Evolutionary conservation across 2,888 invertebrate species (phyloP).

Genomic region (Hydropsyche betteni): DNA sequence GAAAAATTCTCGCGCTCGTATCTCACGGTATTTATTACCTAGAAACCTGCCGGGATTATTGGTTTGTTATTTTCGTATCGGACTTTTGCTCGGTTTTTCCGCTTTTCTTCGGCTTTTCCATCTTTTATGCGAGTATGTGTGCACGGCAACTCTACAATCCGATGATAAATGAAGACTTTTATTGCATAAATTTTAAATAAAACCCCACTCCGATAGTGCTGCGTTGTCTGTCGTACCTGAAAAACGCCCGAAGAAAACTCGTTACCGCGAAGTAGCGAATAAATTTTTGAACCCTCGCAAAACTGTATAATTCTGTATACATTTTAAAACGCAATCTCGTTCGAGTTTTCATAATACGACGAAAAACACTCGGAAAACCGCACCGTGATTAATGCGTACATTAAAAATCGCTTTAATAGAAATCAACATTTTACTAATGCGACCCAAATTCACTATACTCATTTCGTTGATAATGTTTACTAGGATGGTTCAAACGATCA

Average conservation of each 20-base stretch:
- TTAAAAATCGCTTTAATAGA: no score
- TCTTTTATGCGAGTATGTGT: conserved; percentile 17
- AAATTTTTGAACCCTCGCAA: conserved; percentile 14
- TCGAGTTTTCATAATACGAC: neutral
- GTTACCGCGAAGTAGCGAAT: conserved; percentile 19
- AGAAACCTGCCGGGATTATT: conserved; percentile 11
- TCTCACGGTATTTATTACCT: conserved; percentile 7
- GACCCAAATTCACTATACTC: no score
- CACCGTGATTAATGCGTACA: no score
- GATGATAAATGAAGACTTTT: conserved; percentile 31
- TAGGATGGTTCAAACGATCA: no score
- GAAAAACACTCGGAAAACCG: no score
- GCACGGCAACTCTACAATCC: conserved; percentile 16
- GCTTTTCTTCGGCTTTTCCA: conserved; percentile 8
- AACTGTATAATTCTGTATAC: conserved; percentile 25
- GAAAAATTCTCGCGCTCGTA: conserved; percentile 6
- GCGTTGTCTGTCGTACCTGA: neutral
- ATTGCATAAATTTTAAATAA: conserved; percentile 33
- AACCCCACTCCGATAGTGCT: conserved; percentile 9
- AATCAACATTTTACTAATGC: no score
- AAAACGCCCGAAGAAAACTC: conserved; percentile 27
- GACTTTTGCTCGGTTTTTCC: conserved; percentile 6
- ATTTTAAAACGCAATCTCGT: conserved; percentile 20
- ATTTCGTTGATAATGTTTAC: no score
- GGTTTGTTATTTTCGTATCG: conserved; percentile 26